Evolutionary conservation across 1,140 invertebrate genomes (phyloP).

Genomic region (Seison nebaliae): DNA sequence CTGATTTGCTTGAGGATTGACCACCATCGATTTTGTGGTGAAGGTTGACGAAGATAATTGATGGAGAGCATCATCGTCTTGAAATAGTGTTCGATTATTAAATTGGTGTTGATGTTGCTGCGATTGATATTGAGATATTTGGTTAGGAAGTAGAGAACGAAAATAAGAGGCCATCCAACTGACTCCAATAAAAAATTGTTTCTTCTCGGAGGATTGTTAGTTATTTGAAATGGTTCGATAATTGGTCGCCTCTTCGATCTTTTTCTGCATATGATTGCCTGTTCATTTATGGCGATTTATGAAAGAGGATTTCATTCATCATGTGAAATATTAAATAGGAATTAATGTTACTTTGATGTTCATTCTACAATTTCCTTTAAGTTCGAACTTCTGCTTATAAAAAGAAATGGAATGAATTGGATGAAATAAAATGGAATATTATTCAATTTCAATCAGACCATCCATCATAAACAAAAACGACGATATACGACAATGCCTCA

Average conservation of each 20-base stretch:
- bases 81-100: background rate
- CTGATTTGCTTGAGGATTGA: conserved; percentile 1
- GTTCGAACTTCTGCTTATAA: background rate
- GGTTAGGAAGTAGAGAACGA: background rate
- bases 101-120: background rate
- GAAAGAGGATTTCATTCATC: background rate
- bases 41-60: background rate
- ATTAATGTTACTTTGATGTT: no score
- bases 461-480: no score
- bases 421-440: background rate
- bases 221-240: background rate
- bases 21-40: background rate
- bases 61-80: conserved; percentile 2
- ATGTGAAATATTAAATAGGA: background rate
- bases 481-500: no score
- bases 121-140: no score
- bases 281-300: background rate
- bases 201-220: background rate
- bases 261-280: background rate
- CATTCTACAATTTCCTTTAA: no score
- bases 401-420: background rate
- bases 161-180: background rate
- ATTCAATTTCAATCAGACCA: background rate
- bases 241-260: background rate
- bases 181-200: background rate